Evolutionary conservation across 2,888 invertebrate species (phyloP).

Genomic region (Lepas anatifera): DNA sequence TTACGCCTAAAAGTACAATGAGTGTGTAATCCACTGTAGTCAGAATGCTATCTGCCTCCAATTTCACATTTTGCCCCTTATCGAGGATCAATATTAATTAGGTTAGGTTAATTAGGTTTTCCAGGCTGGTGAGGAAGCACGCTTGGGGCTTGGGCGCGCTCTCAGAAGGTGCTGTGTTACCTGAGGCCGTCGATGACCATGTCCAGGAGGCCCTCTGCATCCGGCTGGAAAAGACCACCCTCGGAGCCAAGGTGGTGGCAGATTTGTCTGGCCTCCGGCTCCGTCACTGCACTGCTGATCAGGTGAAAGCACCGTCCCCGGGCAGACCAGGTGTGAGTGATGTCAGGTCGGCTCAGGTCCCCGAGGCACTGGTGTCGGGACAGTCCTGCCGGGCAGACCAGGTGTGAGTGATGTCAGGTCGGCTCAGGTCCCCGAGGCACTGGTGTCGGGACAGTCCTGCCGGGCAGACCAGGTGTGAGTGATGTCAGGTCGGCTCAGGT

Average conservation of each 20-base stretch:
- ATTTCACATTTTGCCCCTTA: too few species aligned
- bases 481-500: neutral
- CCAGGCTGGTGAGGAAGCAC: too few species aligned
- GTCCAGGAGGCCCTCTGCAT: neutral
- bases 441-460: neutral
- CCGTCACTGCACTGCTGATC: neutral
- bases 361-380: neutral
- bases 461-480: neutral
- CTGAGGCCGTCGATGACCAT: neutral
- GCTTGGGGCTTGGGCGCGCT: too few species aligned
- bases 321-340: neutral
- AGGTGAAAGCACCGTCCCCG: neutral
- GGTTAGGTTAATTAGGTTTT: too few species aligned
- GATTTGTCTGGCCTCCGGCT: neutral
- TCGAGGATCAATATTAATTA: too few species aligned
- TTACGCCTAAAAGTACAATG: too few species aligned
- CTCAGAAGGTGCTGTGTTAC: neutral
- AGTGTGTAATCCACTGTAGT: too few species aligned
- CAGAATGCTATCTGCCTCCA: too few species aligned
- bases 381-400: neutral
- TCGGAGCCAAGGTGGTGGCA: neutral
- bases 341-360: neutral
- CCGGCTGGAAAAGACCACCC: neutral
- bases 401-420: neutral
- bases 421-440: neutral